A percentile compares a stretch with the other conserved stretches of the same genome.
phyloP scores from a whole-genome alignment of 2,113 vertebrate species.

The Mesembrinibis cayennensis region DNA sequence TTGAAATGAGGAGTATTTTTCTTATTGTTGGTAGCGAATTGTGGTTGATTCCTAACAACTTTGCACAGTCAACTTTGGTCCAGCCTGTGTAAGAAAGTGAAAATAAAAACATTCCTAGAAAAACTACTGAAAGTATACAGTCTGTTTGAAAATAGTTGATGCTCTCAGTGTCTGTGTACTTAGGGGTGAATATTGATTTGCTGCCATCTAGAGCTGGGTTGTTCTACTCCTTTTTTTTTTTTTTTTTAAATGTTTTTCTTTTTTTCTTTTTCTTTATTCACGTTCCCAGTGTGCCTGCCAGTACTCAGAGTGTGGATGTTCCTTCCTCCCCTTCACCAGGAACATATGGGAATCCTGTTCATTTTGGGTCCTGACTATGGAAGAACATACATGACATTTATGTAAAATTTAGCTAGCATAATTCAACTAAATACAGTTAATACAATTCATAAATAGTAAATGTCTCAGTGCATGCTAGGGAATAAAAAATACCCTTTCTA shows the following conservation, averaged over 20 bases:
- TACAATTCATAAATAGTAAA: background rate
- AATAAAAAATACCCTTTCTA: background rate
- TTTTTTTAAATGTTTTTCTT: background rate
- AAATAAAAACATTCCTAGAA: background rate
- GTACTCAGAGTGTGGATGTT: background rate
- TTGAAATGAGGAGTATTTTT: background rate
- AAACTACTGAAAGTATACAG: background rate
- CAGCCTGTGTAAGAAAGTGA: background rate
- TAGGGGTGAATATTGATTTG: slow-evolving; percentile 50
- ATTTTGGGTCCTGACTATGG: background rate
- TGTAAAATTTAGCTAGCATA: background rate
- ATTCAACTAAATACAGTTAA: background rate
- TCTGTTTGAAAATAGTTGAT: background rate
- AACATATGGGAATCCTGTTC: background rate
- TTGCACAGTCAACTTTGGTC: background rate
- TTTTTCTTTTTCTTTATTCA: background rate
- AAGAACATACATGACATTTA: background rate
- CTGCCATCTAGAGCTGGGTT: slow-evolving; percentile 67
- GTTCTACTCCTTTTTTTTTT: background rate
- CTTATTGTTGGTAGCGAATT: background rate
- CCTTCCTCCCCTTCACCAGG: background rate
- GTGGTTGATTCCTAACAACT: background rate
- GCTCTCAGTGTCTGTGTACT: background rate
- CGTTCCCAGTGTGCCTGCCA: background rate
- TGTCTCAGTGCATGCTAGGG: background rate